Evolutionary conservation across 2,888 invertebrate species (phyloP).

Genomic region (Siphlonurus alternatus): DNA sequence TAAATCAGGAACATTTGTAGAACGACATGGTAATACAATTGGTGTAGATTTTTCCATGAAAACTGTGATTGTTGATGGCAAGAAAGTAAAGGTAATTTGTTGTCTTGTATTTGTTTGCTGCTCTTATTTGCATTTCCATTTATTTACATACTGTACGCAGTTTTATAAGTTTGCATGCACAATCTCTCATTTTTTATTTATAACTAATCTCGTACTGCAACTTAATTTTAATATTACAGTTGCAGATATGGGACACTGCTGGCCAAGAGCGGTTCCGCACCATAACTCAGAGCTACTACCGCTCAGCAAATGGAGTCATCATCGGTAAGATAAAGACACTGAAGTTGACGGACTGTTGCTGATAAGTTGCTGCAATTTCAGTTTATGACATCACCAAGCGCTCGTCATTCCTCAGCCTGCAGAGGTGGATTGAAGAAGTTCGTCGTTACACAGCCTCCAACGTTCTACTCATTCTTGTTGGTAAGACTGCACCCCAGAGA

Average conservation of each 20-base stretch:
- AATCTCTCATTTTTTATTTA: no score
- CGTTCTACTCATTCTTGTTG: conserved; percentile 78
- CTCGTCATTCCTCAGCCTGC: conserved; percentile 76
- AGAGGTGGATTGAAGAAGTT: conserved; percentile 94
- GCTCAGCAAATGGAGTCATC: conserved; percentile 92
- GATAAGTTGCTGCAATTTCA: conserved; percentile 23
- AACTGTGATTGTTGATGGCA: conserved; percentile 82
- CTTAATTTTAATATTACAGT: conserved; percentile 29
- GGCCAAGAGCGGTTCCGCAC: conserved; percentile 93
- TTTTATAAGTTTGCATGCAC: no score
- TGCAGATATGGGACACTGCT: conserved; percentile 95
- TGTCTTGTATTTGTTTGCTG: no score
- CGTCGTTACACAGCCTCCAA: conserved; percentile 84
- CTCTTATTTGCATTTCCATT: no score
- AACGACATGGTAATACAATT: conserved; percentile 90
- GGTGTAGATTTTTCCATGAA: conserved; percentile 99
- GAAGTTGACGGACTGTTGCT: background rate
- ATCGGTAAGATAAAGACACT: conserved; percentile 57
- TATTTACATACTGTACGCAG: no score
- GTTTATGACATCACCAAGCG: conserved; percentile 93
- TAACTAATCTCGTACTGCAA: no score
- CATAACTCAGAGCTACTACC: conserved; percentile 92
- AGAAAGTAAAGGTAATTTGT: conserved; percentile 82
- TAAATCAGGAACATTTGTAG: conserved; percentile 88
- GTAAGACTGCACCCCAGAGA: no score